Evolutionary conservation across 2,888 invertebrate genomes (phyloP), one percentile per base, ranked within the genome.

Genomic region (Amblyteles armatorius): DNA sequence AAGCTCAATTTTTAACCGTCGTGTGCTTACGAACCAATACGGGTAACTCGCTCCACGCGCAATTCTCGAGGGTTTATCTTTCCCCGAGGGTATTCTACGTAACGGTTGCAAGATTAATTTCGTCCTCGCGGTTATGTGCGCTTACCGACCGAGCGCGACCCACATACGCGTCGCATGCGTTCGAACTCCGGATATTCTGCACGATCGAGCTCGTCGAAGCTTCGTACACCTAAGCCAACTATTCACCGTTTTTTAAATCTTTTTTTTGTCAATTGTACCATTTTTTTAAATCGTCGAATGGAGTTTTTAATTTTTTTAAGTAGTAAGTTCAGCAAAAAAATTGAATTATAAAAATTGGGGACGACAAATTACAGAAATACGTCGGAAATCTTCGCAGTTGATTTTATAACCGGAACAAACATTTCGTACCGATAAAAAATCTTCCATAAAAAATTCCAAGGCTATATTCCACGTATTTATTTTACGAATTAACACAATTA

Each of bases 31-130:
- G 44, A 48, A 16, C 44, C 13, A 16, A 48, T 48, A 16, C 1
- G 44, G 3, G 13, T 48, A 48, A 44, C 44, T 13, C 36, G 2
- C 9, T 40, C 40, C 36, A 22, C 19, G 22, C 63, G 3, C 63
- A 13, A 63, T 63, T 63, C 63, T 33, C 63, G 63, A 33, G 63
- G 26, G 26, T 33, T 26, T n/a, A 3, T 63, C 26, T 33, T 63
- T 63, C 13, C 63, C n/a, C 16, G 33, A 26, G 33, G 55, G 9
- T 3, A 22, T 55, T 22, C 55, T 3, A 55, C 19, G n/a, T 19
- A 52, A 52, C 9, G 11, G 22, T 55, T 22, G 2, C 55, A 55
- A 55, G 55, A 22, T 55, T 55, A 55, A 55, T 55, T 55, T 55
- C 11, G n/a, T 22, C 9, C 55, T n/a, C 19, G 9, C n/a, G 55